Evolutionary conservation across 2,113 vertebrate species (phyloP).

Genomic region (Bufo gargarizans): DNA sequence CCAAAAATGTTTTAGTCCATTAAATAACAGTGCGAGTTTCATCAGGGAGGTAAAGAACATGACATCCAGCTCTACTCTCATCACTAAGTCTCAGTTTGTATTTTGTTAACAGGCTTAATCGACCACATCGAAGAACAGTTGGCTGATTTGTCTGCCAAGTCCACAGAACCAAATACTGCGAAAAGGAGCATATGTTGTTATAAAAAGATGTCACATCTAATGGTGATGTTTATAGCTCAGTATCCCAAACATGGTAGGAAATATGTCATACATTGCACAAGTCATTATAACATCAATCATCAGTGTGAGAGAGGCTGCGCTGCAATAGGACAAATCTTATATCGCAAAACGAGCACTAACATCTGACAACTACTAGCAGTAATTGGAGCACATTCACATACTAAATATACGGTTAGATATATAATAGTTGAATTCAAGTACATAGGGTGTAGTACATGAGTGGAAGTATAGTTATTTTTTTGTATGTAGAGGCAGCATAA

Average conservation of each 20-base stretch:
- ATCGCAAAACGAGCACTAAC: background rate
- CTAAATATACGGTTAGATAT: no score
- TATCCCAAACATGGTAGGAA: constrained; percentile 2
- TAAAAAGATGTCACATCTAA: constrained; percentile 44
- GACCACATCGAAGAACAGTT: constrained; percentile 48
- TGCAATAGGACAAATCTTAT: background rate
- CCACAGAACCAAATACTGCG: constrained; percentile 7
- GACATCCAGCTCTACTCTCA: background rate
- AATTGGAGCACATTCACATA: no score
- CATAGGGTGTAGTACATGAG: background rate
- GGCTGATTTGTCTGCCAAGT: constrained; percentile 54
- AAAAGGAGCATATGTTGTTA: constrained; percentile 53
- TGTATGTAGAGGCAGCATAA: background rate
- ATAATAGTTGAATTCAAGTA: background rate
- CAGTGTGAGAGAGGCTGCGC: background rate
- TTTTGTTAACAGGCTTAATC: constrained; percentile 49
- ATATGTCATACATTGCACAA: background rate
- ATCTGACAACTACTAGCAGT: background rate
- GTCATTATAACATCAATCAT: constrained; percentile 10
- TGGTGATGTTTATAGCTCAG: constrained; percentile 21
- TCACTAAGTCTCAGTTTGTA: background rate
- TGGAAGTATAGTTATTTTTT: background rate
- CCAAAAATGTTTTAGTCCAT: background rate
- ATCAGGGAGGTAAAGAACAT: background rate
- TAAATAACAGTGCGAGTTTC: constrained; percentile 19